These are phyloP conservation scores for Sinotaia quadrata DNA, from an alignment of 2,888 invertebrate species.

Conservation along the genomic window DNA sequence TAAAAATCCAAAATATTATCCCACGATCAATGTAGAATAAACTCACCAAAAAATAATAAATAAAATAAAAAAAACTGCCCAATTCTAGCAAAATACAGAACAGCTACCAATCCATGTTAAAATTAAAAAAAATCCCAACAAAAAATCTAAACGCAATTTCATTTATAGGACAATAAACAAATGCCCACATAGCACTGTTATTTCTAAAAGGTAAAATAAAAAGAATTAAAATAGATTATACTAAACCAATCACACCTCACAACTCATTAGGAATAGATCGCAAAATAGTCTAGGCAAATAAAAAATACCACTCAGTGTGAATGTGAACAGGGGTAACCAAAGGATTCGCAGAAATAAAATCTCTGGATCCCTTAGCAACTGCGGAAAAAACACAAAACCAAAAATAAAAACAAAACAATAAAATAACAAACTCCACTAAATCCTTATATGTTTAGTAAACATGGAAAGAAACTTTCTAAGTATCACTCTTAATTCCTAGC, in stretches of 20 bases:
- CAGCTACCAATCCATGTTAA: slow-evolving; percentile 83
- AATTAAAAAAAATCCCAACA: slow-evolving; percentile 76
- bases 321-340: slow-evolving; percentile 82
- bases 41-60: slow-evolving; percentile 36
- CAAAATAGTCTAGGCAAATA: slow-evolving; percentile 87
- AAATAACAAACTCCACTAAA: slow-evolving; percentile 62
- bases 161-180: no score
- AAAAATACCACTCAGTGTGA: slow-evolving; percentile 88
- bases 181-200: slow-evolving; percentile 80
- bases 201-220: no score
- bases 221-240: slow-evolving; percentile 80
- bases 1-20: slow-evolving; percentile 17
- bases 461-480: slow-evolving; percentile 81
- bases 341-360: slow-evolving; percentile 82
- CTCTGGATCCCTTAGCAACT: slow-evolving; percentile 80
- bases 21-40: slow-evolving; percentile 11
- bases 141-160: no score
- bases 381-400: slow-evolving; percentile 76
- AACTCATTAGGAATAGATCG: slow-evolving; percentile 86
- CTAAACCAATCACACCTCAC: slow-evolving; percentile 81
- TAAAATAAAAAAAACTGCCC: slow-evolving; percentile 43
- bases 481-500: slow-evolving; percentile 78
- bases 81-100: slow-evolving; percentile 75
- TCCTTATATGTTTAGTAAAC: slow-evolving; percentile 80
- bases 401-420: slow-evolving; percentile 74